Percentiles rank a stretch among this genome's conserved stretches.
phyloP scores from a whole-genome alignment of 2,797 vertebrate genomes.

The Ctenosaura bakeri region DNA sequence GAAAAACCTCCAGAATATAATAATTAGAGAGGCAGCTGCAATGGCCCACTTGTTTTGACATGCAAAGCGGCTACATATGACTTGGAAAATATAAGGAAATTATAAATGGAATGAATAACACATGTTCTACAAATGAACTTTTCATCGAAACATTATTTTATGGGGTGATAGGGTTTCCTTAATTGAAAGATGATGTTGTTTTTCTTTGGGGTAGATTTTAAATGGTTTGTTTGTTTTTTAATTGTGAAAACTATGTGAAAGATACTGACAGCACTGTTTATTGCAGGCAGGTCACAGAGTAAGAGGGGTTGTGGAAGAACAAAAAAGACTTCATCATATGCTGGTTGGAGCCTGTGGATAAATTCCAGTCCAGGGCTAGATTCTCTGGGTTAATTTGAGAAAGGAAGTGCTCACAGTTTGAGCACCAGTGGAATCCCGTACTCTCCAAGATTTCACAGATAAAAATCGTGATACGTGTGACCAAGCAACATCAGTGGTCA shows the following conservation, averaged over 20 bases:
- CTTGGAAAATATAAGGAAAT: slow-evolving; percentile 53
- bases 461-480: no score
- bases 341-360: background rate
- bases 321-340: background rate
- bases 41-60: slow-evolving; percentile 62
- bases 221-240: slow-evolving; percentile 2
- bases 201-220: slow-evolving; percentile 39
- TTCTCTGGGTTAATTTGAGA: background rate
- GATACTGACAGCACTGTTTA: background rate
- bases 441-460: no score
- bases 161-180: slow-evolving; percentile 44
- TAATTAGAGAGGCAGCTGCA: slow-evolving; percentile 58
- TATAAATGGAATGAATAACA: slow-evolving; percentile 64
- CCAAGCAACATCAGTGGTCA: no score
- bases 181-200: slow-evolving; percentile 29
- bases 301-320: background rate
- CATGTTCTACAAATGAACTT: slow-evolving; percentile 49
- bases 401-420: background rate
- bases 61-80: slow-evolving; percentile 57
- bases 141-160: slow-evolving; percentile 45
- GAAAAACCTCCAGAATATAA: slow-evolving; percentile 61
- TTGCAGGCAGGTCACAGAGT: background rate
- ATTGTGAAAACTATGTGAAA: slow-evolving; percentile 9
- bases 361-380: background rate
- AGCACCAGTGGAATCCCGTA: background rate